A percentile compares a stretch with the other conserved stretches of the same genome.
phyloP scores from a whole-genome alignment of 2,888 invertebrate genomes.

The Junonia oenone region DNA sequence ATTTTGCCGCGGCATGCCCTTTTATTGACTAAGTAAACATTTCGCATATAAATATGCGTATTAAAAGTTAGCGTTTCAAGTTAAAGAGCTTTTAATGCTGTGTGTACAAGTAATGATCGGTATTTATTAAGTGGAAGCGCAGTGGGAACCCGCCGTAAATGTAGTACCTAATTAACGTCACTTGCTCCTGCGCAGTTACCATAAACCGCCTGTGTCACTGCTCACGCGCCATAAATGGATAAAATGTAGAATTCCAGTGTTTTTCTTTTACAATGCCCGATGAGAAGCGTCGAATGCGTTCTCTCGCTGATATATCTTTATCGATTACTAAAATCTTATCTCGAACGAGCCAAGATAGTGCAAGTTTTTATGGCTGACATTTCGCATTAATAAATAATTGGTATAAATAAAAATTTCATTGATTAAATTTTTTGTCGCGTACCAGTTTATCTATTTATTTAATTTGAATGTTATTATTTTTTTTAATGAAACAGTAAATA shows the following conservation, averaged over 20 bases:
- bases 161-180: conserved; percentile 37
- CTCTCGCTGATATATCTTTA: conserved; percentile 15
- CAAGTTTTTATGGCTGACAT: background rate
- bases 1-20: background rate
- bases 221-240: conserved; percentile 33
- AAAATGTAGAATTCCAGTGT: conserved; percentile 32
- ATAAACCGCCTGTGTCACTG: conserved; percentile 34
- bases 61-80: conserved; percentile 6
- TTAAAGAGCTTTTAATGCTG: conserved; percentile 15
- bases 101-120: conserved; percentile 19
- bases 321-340: conserved; percentile 1
- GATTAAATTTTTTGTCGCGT: too few species aligned
- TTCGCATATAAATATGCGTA: conserved; percentile 4
- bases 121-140: conserved; percentile 28
- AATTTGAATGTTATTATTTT: too few species aligned
- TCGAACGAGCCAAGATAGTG: background rate
- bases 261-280: conserved; percentile 34
- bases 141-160: conserved; percentile 29
- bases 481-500: too few species aligned
- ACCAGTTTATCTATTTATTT: too few species aligned
- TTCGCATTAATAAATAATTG: background rate
- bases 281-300: conserved; percentile 23
- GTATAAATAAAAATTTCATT: background rate
- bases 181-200: conserved; percentile 29
- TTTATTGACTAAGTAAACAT: background rate